Evolutionary conservation across 2,797 vertebrate genomes (phyloP).

Genomic region (Fratercula arctica): DNA sequence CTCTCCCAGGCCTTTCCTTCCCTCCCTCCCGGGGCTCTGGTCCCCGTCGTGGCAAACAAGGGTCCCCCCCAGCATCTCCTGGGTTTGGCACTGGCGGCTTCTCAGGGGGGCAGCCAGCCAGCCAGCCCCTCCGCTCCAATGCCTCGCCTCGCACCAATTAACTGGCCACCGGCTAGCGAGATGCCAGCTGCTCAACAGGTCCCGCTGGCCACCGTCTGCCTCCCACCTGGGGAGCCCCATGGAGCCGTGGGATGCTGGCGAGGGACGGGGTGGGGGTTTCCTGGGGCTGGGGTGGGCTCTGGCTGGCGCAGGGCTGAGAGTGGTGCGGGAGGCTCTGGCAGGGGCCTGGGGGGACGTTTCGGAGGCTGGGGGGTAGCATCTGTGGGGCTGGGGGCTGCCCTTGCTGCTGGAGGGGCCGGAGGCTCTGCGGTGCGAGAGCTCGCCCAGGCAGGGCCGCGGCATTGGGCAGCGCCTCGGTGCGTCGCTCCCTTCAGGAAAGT

Average conservation of each 20-base stretch:
- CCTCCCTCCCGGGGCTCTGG: neutral
- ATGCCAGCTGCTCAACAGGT: neutral
- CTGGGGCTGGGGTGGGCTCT: neutral
- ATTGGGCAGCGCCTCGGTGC: neutral
- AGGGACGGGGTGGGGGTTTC: neutral
- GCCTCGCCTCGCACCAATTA: fast-evolving
- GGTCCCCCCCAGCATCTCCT: neutral
- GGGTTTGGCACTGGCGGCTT: neutral
- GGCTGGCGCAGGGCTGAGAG: neutral
- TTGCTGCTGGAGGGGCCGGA: neutral
- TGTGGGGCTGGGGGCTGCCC: neutral
- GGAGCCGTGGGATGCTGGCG: fast-evolving
- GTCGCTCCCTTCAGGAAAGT: neutral
- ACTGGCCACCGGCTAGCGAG: neutral
- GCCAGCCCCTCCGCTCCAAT: neutral
- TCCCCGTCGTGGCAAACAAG: fast-evolving
- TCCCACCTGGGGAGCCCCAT: neutral
- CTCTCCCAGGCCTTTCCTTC: neutral
- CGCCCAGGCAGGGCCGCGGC: neutral
- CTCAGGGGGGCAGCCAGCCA: neutral
- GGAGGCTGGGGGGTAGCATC: fast-evolving
- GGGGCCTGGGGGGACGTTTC: neutral
- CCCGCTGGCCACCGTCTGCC: fast-evolving
- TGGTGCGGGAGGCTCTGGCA: fast-evolving
- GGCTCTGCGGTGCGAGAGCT: neutral